phyloP scores from a whole-genome alignment of 2,888 invertebrate genomes.

The Bombylius major region DNA sequence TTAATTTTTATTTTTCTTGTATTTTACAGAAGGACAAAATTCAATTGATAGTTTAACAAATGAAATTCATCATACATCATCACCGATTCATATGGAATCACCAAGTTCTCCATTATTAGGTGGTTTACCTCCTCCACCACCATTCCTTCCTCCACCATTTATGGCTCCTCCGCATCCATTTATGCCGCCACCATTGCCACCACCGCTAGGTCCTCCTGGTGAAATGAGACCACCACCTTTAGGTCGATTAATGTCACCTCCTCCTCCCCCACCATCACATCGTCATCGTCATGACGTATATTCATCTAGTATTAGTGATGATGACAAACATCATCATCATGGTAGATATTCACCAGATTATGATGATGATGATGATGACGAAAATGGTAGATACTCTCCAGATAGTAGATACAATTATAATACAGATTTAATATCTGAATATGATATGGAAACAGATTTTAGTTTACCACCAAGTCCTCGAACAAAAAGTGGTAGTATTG shows the following conservation, averaged over 20 bases:
- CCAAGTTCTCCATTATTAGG: slow-evolving; percentile 36
- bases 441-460: slow-evolving; percentile 53
- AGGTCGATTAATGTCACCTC: slow-evolving; percentile 43
- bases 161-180: slow-evolving; percentile 48
- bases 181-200: slow-evolving; percentile 48
- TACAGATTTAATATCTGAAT: slow-evolving; percentile 34
- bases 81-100: slow-evolving; percentile 34
- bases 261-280: slow-evolving; percentile 25
- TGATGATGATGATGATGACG: background rate
- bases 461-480: slow-evolving; percentile 50
- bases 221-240: slow-evolving; percentile 44
- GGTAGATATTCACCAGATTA: slow-evolving; percentile 30
- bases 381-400: slow-evolving; percentile 41
- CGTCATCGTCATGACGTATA: slow-evolving; percentile 17
- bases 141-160: slow-evolving; percentile 49
- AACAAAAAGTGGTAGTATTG: slow-evolving; percentile 31
- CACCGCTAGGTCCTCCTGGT: slow-evolving; percentile 41
- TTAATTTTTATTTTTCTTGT: background rate
- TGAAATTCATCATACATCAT: slow-evolving; percentile 26
- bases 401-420: slow-evolving; percentile 41
- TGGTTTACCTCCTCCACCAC: slow-evolving; percentile 43
- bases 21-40: slow-evolving; percentile 7
- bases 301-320: slow-evolving; percentile 22
- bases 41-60: slow-evolving; percentile 14
- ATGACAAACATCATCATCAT: slow-evolving; percentile 24